Conservation (phyloP, 2,113 vertebrate species). For the Noctilio leporinus region DNA sequence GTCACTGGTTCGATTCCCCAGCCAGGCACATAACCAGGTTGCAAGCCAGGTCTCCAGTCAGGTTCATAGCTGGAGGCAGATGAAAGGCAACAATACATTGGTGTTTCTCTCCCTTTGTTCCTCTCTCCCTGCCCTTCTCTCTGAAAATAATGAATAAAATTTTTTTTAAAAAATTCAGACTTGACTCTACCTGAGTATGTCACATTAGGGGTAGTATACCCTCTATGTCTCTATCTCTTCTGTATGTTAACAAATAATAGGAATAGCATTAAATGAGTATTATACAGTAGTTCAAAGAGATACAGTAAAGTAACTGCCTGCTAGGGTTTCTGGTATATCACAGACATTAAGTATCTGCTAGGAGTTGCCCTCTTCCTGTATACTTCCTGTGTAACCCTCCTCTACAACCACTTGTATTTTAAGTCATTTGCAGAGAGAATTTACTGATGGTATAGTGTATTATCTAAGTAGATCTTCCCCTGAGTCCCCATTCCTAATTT, state of each 20-base stretch:
- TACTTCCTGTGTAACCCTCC: background rate
- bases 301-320: background rate
- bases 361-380: background rate
- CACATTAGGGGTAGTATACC: background rate
- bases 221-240: background rate
- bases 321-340: background rate
- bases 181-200: background rate
- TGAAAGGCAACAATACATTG: too few relatives aligned
- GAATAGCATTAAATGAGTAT: background rate
- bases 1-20: too few relatives aligned
- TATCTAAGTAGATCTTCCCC: background rate
- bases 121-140: too few relatives aligned
- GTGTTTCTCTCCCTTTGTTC: too few relatives aligned
- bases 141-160: too few relatives aligned
- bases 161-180: too few relatives aligned
- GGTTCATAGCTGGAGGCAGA: too few relatives aligned
- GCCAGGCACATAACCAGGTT: too few relatives aligned
- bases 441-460: background rate
- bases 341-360: background rate
- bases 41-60: too few relatives aligned
- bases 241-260: background rate
- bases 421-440: background rate
- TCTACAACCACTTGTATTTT: background rate
- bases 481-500: background rate
- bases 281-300: background rate